Percentiles rank a stretch among this genome's conserved stretches.
phyloP scores from a whole-genome alignment of 2,797 vertebrate genomes.

The Anabas testudineus region DNA sequence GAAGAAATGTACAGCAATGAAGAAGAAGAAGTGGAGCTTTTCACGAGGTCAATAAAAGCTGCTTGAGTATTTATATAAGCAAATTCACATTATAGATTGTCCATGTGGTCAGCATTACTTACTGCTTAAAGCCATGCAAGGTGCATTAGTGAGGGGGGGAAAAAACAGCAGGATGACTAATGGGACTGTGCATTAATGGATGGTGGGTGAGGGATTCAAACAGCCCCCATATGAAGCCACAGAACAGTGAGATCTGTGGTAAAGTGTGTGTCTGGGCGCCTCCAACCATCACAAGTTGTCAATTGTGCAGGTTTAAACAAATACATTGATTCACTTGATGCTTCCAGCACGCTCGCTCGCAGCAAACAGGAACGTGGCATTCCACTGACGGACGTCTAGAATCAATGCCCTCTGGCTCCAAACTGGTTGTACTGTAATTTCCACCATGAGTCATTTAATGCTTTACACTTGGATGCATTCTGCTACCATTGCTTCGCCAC shows the following conservation, averaged over 20 bases:
- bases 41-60: background rate
- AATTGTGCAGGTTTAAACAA: background rate
- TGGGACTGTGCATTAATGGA: background rate
- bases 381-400: background rate
- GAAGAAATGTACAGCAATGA: background rate
- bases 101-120: background rate
- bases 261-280: background rate
- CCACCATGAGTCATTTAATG: conserved; percentile 5
- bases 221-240: background rate
- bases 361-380: background rate
- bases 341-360: background rate
- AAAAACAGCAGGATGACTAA: conserved; percentile 11
- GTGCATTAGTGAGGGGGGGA: background rate
- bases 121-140: background rate
- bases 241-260: background rate
- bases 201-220: background rate
- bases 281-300: background rate
- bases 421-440: background rate
- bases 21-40: background rate
- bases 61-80: background rate
- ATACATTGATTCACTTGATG: background rate
- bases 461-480: conserved; percentile 11
- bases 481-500: background rate
- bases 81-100: background rate
- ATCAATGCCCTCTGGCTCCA: background rate